Evolutionary conservation across 1,140 invertebrate genomes (phyloP).

Genomic region (Wiebesia pumilae): DNA sequence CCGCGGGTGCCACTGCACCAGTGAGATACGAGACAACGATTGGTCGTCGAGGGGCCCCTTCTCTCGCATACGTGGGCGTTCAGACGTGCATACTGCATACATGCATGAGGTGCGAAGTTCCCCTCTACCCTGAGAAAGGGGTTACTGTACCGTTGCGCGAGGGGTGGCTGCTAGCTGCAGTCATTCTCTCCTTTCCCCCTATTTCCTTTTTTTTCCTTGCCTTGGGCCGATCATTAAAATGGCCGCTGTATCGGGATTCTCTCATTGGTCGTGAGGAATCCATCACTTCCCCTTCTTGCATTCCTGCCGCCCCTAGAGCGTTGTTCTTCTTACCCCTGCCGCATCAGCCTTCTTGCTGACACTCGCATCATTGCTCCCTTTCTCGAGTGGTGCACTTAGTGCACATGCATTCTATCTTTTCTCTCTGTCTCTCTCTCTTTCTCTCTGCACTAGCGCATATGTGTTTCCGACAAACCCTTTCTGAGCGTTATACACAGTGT

Average conservation of each 20-base stretch:
- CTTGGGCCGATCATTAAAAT: slow-evolving; percentile 76
- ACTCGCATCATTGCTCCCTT: slow-evolving; percentile 54
- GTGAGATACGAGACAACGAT: slow-evolving; percentile 65
- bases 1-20: slow-evolving; percentile 40
- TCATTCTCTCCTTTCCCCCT: slow-evolving; percentile 63
- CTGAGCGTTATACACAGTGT: neutral
- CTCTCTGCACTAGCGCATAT: neutral
- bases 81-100: slow-evolving; percentile 58
- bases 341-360: slow-evolving; percentile 32
- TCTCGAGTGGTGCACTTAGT: slow-evolving; percentile 50
- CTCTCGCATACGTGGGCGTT: slow-evolving; percentile 66
- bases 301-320: slow-evolving; percentile 53
- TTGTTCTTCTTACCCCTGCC: slow-evolving; percentile 37
- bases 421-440: neutral
- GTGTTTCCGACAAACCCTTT: neutral
- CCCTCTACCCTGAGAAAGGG: slow-evolving; percentile 56
- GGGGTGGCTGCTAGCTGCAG: slow-evolving; percentile 60
- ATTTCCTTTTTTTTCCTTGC: slow-evolving; percentile 56
- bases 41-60: slow-evolving; percentile 67
- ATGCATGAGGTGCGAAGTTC: slow-evolving; percentile 13
- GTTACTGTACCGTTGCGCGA: slow-evolving; percentile 63
- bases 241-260: slow-evolving; percentile 70
- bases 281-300: slow-evolving; percentile 16
- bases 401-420: neutral
- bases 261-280: slow-evolving; percentile 70